Conservation (phyloP, 2,797 vertebrate genomes). For the Semotilus atromaculatus region DNA sequence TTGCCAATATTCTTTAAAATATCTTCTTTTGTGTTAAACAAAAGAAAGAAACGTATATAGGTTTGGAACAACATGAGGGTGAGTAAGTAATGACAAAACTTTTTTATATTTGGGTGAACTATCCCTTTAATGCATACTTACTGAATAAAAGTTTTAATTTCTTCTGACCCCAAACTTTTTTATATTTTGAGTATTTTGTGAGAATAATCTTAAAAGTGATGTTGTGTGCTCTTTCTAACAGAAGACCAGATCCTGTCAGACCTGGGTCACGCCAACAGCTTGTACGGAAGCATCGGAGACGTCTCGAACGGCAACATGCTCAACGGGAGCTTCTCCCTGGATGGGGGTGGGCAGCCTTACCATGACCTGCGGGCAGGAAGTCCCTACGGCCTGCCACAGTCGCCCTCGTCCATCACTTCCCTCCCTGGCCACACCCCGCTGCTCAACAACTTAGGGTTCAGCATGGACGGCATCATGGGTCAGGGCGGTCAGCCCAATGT, state of each 20-base stretch:
- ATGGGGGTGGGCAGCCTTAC: slow-evolving; percentile 89
- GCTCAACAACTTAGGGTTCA: slow-evolving; percentile 92
- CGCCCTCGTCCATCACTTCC: slow-evolving; percentile 93
- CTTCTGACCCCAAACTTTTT: background rate
- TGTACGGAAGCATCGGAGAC: slow-evolving; percentile 88
- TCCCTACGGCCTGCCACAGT: slow-evolving; percentile 94
- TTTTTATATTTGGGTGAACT: too few species aligned
- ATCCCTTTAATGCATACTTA: background rate
- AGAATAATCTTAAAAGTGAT: background rate
- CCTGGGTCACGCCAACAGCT: slow-evolving; percentile 88
- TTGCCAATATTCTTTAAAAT: too few species aligned
- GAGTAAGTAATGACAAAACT: too few species aligned
- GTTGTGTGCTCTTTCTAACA: slow-evolving; percentile 67
- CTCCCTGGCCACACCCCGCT: slow-evolving; percentile 92
- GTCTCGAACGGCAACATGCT: slow-evolving; percentile 83
- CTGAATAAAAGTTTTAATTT: background rate
- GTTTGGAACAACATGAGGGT: too few species aligned
- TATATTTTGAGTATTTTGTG: background rate
- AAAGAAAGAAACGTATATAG: too few species aligned
- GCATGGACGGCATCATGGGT: slow-evolving; percentile 88
- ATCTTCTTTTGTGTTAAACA: too few species aligned
- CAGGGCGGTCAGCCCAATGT: slow-evolving; percentile 88
- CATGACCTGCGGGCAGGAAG: slow-evolving; percentile 93
- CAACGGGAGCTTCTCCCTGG: slow-evolving; percentile 90
- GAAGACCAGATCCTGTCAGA: slow-evolving; percentile 98